A percentile compares a stretch with the other conserved stretches of the same genome.
Evolutionary conservation across 2,888 invertebrate genomes (phyloP).

Genomic region (Chelonus formosanus): DNA sequence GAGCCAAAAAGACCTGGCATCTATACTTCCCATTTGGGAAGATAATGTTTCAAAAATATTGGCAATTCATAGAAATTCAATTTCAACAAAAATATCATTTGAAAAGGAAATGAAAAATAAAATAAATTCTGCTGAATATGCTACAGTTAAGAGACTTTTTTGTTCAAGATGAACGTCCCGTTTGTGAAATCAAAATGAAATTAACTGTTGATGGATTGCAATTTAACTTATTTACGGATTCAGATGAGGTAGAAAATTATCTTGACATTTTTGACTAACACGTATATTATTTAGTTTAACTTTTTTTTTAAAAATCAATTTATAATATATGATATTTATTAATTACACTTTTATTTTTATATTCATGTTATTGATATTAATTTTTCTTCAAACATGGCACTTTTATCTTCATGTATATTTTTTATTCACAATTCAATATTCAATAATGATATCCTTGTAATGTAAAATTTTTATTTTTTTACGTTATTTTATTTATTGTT

Average conservation of each 20-base stretch:
- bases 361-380: too few species aligned
- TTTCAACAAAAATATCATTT: constrained; percentile 16
- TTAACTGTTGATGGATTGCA: constrained; percentile 77
- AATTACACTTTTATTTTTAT: constrained; percentile 2
- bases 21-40: constrained; percentile 75
- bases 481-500: constrained; percentile 18
- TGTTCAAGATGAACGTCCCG: constrained; percentile 70
- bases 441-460: constrained; percentile 37
- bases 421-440: constrained; percentile 34
- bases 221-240: constrained; percentile 76
- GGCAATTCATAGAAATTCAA: constrained; percentile 49
- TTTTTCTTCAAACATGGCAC: too few species aligned
- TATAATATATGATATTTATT: constrained; percentile 13
- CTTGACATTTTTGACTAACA: too few species aligned
- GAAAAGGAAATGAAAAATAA: constrained; percentile 41
- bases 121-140: constrained; percentile 60
- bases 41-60: constrained; percentile 72
- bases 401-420: constrained; percentile 37
- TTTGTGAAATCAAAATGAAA: constrained; percentile 63
- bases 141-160: constrained; percentile 76
- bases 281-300: neutral
- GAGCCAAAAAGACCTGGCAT: constrained; percentile 80
- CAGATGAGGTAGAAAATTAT: constrained; percentile 73
- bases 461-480: constrained; percentile 37
- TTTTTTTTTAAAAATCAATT: constrained; percentile 18